Base-by-base conservation (phyloP, 2,888 invertebrate genomes). In the Maniola hyperantus region DNA sequence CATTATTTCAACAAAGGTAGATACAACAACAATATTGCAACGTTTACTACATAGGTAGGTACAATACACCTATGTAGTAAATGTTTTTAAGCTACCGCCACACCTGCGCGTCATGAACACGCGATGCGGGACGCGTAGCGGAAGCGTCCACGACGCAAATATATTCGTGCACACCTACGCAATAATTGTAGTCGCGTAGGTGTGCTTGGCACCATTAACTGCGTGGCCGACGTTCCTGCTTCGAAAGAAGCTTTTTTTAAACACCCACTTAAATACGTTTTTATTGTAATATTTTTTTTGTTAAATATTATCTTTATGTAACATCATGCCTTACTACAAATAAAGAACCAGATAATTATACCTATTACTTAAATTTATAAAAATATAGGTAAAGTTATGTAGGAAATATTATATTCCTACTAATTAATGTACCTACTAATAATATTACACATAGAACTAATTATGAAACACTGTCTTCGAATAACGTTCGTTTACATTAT, bases 361-460 rank as follows among this genome's bases (percentile, higher is more conserved):
- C n/a, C 0, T 44, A 2, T 4, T 15, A n/a, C n/a, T 46, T 46
- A 44, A 13, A n/a, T 1, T 5, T 46, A 46, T 48, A 18, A 15
- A 7, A 15, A 7, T 7, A 18, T 53, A 55, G 5, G 10, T 15
- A 18, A 39, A 55, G 8, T 10, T 54, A 10, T 18, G 18, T 10
- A 39, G 36, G 36, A 55, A 55, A 54, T 54, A 54, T 8, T 48
- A 18, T 55, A 55, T 34, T 15, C 55, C 55, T 15, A 39, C 36
- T 39, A 55, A 54, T 34, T 15, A 39, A 5, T 39, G 10, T 55
- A 50, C 42, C 8, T 48, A 46, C 6, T n/a, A n/a, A 6, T n/a
- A n/a, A 5, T 5, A 11, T 39, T 10, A 11, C 10, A 13, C n/a
- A 44, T n/a, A n/a, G 2, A 5, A 44, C 2, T 1, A 8, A 39